Evolutionary conservation across 1,140 invertebrate genomes (phyloP).

Genomic region (Lucilia sericata): DNA sequence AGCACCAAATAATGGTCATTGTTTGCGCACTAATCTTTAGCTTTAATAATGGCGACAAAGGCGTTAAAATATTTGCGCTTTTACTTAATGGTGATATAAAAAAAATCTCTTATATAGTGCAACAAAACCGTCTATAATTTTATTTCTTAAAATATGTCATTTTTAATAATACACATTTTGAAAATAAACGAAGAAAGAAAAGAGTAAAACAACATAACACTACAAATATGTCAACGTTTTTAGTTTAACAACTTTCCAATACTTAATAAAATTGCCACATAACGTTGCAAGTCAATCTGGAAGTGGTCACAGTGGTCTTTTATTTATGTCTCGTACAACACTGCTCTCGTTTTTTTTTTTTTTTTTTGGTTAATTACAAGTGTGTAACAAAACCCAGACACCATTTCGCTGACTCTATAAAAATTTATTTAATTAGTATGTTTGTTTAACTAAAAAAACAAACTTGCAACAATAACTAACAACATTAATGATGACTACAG

Average conservation of each 20-base stretch:
- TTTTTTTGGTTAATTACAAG: not conserved
- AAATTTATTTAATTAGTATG: constrained; percentile 5
- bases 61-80: not conserved
- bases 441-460: not conserved
- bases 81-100: not conserved
- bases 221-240: not conserved
- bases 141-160: not conserved
- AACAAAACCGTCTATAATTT: not conserved
- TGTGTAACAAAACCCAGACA: not conserved
- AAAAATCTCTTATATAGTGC: not conserved
- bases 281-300: constrained; percentile 5
- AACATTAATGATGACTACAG: not conserved
- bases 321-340: not conserved
- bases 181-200: too few species aligned
- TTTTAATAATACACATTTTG: not conserved
- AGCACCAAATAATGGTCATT: not conserved
- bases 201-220: not conserved
- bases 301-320: not conserved
- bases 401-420: not conserved
- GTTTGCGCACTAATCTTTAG: not conserved
- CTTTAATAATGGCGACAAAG: constrained; percentile 10
- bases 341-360: constrained; percentile 14
- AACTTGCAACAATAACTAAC: not conserved
- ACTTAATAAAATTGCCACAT: not conserved
- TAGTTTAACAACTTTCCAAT: constrained; percentile 14